Percentiles rank a stretch among this genome's conserved stretches.
phyloP scores from a whole-genome alignment of 2,113 vertebrate genomes.

The Seriola dumerili region DNA sequence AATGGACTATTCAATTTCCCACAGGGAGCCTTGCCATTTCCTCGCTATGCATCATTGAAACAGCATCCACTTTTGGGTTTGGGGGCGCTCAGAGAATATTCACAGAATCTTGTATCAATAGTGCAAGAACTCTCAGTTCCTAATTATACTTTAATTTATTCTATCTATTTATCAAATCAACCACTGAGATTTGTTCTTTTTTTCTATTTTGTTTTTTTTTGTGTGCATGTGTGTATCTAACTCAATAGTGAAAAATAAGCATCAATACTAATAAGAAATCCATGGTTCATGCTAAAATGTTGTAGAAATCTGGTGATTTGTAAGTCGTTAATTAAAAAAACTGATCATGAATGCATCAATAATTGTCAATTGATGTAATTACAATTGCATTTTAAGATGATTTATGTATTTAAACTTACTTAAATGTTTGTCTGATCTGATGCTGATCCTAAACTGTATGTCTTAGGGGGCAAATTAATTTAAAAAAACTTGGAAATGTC shows the following conservation, averaged over 20 bases:
- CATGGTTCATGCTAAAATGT: background rate
- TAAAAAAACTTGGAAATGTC: too few species aligned
- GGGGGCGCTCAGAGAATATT: constrained; percentile 39
- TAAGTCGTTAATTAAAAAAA: background rate
- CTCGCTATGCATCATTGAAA: constrained; percentile 72
- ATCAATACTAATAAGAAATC: background rate
- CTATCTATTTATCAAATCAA: background rate
- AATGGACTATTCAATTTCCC: constrained; percentile 84
- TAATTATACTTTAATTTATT: constrained; percentile 5
- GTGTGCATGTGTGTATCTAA: background rate
- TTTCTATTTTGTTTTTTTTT: background rate
- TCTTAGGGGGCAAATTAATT: too few species aligned
- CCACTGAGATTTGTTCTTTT: background rate
- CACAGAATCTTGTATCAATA: constrained; percentile 35
- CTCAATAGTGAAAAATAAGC: background rate
- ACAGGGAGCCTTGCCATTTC: constrained; percentile 76
- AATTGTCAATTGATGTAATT: too few species aligned
- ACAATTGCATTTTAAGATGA: too few species aligned
- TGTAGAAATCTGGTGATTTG: background rate
- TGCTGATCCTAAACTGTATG: too few species aligned
- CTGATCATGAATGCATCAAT: background rate
- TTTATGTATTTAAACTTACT: too few species aligned
- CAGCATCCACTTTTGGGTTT: constrained; percentile 55
- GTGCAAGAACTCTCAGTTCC: background rate
- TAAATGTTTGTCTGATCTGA: too few species aligned